phyloP scores from a whole-genome alignment of 2,797 vertebrate genomes.

The Amblyraja radiata region DNA sequence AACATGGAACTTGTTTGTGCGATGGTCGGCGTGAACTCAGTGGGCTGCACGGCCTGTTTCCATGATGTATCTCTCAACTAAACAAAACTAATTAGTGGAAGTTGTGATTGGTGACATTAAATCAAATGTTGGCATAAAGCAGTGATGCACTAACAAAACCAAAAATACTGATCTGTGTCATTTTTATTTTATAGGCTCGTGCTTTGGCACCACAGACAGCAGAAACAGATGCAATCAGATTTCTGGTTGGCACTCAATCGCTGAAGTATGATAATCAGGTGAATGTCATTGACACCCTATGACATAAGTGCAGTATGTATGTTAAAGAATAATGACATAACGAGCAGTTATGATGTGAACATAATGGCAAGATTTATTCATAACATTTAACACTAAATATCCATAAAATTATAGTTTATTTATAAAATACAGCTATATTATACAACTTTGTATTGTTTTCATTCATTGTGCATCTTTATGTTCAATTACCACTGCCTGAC shows the following conservation, averaged over 20 bases:
- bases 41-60: no score
- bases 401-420: neutral
- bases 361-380: no score
- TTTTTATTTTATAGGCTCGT: constrained; percentile 68
- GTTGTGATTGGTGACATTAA: neutral
- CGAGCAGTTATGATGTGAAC: neutral
- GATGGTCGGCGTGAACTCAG: no score
- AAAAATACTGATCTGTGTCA: constrained; percentile 39
- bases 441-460: no score
- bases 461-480: no score
- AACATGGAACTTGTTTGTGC: no score
- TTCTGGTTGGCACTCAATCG: constrained; percentile 94
- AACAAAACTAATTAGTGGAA: neutral
- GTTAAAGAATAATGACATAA: neutral
- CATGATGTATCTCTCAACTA: no score
- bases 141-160: neutral
- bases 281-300: constrained; percentile 44
- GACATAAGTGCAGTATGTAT: neutral
- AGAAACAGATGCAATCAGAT: constrained; percentile 92
- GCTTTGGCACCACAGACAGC: constrained; percentile 87
- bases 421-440: neutral
- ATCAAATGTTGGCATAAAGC: neutral
- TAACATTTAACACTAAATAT: no score
- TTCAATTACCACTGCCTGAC: no score
- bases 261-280: constrained; percentile 98